A percentile compares a stretch with the other conserved stretches of the same genome.
Conservation (phyloP, 2,113 vertebrate species). For the Erinaceus europaeus region DNA sequence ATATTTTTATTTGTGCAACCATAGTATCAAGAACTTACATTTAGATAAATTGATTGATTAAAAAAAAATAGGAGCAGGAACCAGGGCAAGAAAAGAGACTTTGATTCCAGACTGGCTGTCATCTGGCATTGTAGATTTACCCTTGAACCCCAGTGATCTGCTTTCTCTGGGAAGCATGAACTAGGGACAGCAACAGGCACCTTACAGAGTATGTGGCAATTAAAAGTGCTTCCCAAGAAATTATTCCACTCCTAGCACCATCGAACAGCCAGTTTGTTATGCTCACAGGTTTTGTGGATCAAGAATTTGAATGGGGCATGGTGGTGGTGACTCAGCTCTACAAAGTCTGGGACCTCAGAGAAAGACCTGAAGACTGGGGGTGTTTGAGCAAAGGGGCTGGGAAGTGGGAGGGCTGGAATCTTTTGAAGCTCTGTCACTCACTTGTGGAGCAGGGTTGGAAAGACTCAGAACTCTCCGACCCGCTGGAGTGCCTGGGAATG, state of each 20-base stretch:
- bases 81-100: not conserved
- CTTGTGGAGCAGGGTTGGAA: not conserved
- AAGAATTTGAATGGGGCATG: not conserved
- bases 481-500: not conserved
- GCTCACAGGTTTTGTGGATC: not conserved
- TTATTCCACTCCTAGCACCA: not conserved
- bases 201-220: not conserved
- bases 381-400: not conserved
- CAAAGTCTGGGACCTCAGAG: not conserved
- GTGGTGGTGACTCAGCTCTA: not conserved
- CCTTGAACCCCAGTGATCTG: not conserved
- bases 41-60: not conserved
- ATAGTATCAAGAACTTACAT: not conserved
- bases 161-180: not conserved
- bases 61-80: constrained; percentile 27
- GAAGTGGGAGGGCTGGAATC: not conserved
- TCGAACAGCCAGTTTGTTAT: not conserved
- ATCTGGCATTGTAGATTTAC: not conserved
- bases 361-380: not conserved
- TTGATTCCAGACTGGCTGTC: not conserved
- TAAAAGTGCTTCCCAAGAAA: not conserved
- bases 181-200: too few relatives aligned
- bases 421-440: not conserved
- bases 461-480: not conserved
- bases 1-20: not conserved